Base-by-base conservation (phyloP, 2,888 invertebrate species). In the Anorthoa munda region DNA sequence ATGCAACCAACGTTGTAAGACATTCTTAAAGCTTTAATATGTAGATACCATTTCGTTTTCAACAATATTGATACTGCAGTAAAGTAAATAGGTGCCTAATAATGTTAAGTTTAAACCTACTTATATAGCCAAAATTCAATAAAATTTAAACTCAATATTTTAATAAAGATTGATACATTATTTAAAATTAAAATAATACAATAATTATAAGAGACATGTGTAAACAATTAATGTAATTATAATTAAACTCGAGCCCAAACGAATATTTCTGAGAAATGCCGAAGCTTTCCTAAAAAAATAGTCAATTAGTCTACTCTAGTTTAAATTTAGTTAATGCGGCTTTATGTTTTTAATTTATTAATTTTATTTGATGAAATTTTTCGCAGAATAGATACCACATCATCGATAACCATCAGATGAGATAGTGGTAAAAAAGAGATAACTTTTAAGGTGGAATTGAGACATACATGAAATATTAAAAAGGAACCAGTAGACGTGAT, bases 301-400 rank as follows among this genome's bases (percentile, higher is more conserved):
- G 26, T 2, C 21, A 68, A 53, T 60, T 60, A 68, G 51, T n/a
- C 15, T 48, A 15, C 56, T 48, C n/a, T 58, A 23, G 39, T 58
- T 71, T 48, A 31, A 11, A 26, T 50, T 45, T 56, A 13, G 3
- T 71, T 50, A 56, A 26, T 45, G 45, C 21, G n/a, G 45, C 23
- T 18, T 50, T 46, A 46, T 17, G 60, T 53, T 68, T 68, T 51
- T 18, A 59, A 21, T 5, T 11, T 18, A 21, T 26, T 59, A 67
- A 45, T 56, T 66, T 26, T 4, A 67, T 17, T 58, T 66, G 5
- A 12, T 39, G 59, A n/a, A 39, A 39, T n/a, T 59, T 13, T 18
- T 39, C 2, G 9, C n/a, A 39, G 39, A 26, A 4, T n/a, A n/a
- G n/a, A n/a, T n/a, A n/a, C n/a, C n/a, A n/a, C n/a, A n/a, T n/a